Evolutionary conservation across 2,888 invertebrate genomes (phyloP), one percentile per base, ranked within the genome.

Genomic region (Gasteruption jaculator): DNA sequence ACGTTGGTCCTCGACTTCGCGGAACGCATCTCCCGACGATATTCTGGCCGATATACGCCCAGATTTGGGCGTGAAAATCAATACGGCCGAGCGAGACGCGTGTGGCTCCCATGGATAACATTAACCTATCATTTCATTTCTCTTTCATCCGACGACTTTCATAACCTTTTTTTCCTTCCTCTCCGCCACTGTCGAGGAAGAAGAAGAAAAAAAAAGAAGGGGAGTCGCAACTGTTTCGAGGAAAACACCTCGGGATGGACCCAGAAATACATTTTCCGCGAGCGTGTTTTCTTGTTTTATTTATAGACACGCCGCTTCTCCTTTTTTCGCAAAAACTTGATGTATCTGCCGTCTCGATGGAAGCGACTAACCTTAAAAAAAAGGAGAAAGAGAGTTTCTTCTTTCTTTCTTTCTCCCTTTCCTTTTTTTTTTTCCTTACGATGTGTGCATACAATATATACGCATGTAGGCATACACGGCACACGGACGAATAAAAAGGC

Each of bases 21-120:
- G 32, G 25, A 15, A 32, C 34, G 31, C 36, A 22, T 30, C 40
- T 48, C 34, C 35, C 32, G 34, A 20, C 38, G 40, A 22, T 30
- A 40, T 48, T 32, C 35, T 31, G 34, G 19, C 38, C 38, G 46
- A 39, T 47, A 51, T 55, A 49, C 54, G 54, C 61, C 50, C 46
- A 29, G 53, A 63, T 63, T 61, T 55, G 61, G 58, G 60, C 58
- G 60, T 60, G 65, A 68, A 68, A 69, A 69, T 69, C 68, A 69
- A 68, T 69, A 68, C 63, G 53, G 48, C 53, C 41, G 30, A 44
- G 47, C 49, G 49, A 49, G 45, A 44, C 53, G 49, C 50, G 45
- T 48, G 48, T 50, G 47, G 52, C 51, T 54, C 53, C 57, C 55
- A 53, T 53, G 58, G 58, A 57, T 56, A 54, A 62, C 50, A 56